Base-by-base conservation (phyloP, 2,113 vertebrate species). In the Hepsetus odoe region DNA sequence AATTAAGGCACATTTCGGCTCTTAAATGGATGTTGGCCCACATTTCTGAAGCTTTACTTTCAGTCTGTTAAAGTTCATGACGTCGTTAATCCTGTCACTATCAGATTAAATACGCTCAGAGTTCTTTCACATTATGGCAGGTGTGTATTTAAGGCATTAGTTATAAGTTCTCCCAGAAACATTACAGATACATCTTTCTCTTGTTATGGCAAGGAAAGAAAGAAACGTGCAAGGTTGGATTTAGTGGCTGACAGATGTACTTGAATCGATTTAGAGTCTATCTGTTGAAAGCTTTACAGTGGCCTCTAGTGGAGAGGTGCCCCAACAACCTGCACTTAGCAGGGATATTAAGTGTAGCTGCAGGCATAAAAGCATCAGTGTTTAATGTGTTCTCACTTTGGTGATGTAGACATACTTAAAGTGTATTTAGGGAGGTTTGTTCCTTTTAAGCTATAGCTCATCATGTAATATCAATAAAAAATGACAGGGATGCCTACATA, bases 271-370 rank as follows among this genome's bases (percentile, higher is more conserved):
- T 49, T 51, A 42, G 16, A 38, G 20, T 67, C 16, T 16, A 51
- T 1, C 13, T 70, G 28, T 18, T 53, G 44, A 3, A 49, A 12
- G 22, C 16, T 22, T 66, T 38, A 3, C 42, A 61, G 32, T 10
- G 66, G 74, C 75, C 75, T 74, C 80, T 84, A 64, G 80, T 81
- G 83, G 72, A 56, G 5, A 82, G 64, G 68, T 4, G n/a, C 18
- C 44, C 46, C 5, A 72, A 74, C 79, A 70, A 56, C 72, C 64
- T 42, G 3, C 18, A 30, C 9, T 26, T 10, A 14, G 3, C 24
- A 65, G 38, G 2, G 1, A 2, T 33, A 40, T 14, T 26, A 0
- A 35, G 18, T 24, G 35, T 65, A 5, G 14, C 28, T 0, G 24
- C 5, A 18, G 28, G 22, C 12, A 18, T 11, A 16, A 20, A 46